phyloP scores from a whole-genome alignment of 2,797 vertebrate species.

The Acipenser ruthenus region DNA sequence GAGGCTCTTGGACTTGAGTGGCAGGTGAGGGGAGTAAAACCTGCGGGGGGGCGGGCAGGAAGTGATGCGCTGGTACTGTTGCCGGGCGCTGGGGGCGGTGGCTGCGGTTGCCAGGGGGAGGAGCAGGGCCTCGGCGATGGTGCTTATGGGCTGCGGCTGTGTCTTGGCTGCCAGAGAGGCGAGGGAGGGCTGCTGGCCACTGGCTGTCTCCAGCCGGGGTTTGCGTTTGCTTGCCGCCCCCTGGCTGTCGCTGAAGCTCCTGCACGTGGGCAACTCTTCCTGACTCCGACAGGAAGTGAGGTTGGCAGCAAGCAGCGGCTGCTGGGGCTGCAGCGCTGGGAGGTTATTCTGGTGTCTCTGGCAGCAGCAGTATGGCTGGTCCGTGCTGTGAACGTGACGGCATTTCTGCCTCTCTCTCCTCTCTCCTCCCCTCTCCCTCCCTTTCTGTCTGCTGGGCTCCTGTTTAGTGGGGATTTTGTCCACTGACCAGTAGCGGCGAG shows the following conservation, averaged over 20 bases:
- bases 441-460: slow-evolving; percentile 53
- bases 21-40: slow-evolving; percentile 74
- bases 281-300: slow-evolving; percentile 65
- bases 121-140: slow-evolving; percentile 42
- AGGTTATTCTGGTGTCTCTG: slow-evolving; percentile 57
- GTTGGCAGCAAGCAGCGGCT: slow-evolving; percentile 54
- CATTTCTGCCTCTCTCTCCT: slow-evolving; percentile 42
- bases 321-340: slow-evolving; percentile 34
- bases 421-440: slow-evolving; percentile 49
- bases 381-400: slow-evolving; percentile 2
- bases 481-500: slow-evolving; percentile 82
- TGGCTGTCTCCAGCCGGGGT: slow-evolving; percentile 48
- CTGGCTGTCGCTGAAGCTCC: slow-evolving; percentile 60
- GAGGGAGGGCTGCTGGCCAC: slow-evolving; percentile 38
- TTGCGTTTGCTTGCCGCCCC: slow-evolving; percentile 40
- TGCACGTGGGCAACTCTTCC: slow-evolving; percentile 70
- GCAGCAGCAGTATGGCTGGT: slow-evolving; percentile 49
- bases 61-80: slow-evolving; percentile 77
- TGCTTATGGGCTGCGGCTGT: slow-evolving; percentile 58
- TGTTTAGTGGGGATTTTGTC: slow-evolving; percentile 76
- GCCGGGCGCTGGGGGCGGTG: slow-evolving; percentile 71
- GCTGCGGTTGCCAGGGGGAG: slow-evolving; percentile 58
- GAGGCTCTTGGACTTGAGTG: slow-evolving; percentile 79
- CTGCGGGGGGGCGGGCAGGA: slow-evolving; percentile 66
- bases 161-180: slow-evolving; percentile 64